Base-by-base conservation (phyloP, 2,888 invertebrate genomes). In the Tipula lateralis region DNA sequence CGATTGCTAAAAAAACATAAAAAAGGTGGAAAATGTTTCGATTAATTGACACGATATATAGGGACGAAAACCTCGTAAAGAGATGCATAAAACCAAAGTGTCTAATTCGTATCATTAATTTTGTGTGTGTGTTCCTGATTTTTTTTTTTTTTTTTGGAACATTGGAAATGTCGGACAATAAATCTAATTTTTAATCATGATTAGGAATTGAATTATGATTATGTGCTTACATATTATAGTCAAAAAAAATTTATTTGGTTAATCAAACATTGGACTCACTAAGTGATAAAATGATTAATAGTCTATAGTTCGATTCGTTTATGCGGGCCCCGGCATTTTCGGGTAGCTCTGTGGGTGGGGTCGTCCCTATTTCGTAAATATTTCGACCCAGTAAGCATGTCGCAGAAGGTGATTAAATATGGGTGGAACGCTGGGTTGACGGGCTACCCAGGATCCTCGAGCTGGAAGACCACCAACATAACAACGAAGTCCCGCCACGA, bases 201-300 rank as follows among this genome's bases (percentile, higher is more conserved):
- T 66, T 66, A 24, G 66, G 9, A 66, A 66, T 66, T 66, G 66
- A 66, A 66, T 66, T 66, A 66, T 24, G 19, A 66, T 66, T 66
- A 24, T n/a, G n/a, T n/a, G n/a, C n/a, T n/a, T n/a, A n/a, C n/a
- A n/a, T n/a, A n/a, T n/a, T n/a, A n/a, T n/a, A n/a, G n/a, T n/a
- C n/a, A n/a, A n/a, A n/a, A n/a, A 24, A 66, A 66, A 66, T 19
- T 24, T 24, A 24, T 66, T 66, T 66, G 66, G 66, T 66, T 66
- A 24, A 66, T 66, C 66, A 66, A 66, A 66, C 24, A 66, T 66
- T 66, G 24, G 44, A 7, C 9, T 24, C n/a, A 16, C 44, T 66
- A 66, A 66, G 66, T 66, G 66, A 66, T 66, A 66, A 66, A 66
- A 66, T 66, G 66, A 66, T 66, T 66, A 66, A 66, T 66, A 24